phyloP scores from a whole-genome alignment of 2,113 vertebrate species.

The Puma concolor region DNA sequence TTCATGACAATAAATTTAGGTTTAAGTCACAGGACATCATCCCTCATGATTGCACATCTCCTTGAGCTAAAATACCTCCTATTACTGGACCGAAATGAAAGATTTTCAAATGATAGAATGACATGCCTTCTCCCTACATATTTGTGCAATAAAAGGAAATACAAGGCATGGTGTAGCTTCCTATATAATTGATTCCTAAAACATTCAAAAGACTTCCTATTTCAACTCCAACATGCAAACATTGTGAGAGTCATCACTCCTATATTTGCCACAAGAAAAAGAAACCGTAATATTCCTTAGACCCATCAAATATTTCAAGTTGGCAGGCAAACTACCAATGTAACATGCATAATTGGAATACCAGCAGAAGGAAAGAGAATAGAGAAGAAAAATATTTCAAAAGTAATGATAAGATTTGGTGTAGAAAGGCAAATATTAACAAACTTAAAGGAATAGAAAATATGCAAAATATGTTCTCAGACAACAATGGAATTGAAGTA shows the following conservation, averaged over 20 bases:
- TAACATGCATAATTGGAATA: neutral
- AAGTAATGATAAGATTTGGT: neutral
- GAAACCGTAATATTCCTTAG: neutral
- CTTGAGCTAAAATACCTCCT: neutral
- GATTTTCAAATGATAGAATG: neutral
- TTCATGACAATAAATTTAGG: neutral
- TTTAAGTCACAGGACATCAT: neutral
- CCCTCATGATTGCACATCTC: neutral
- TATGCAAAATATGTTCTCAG: neutral
- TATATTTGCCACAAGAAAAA: neutral
- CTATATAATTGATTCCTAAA: neutral
- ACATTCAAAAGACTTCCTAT: neutral
- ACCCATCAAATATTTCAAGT: neutral
- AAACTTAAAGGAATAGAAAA: neutral
- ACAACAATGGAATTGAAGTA: neutral
- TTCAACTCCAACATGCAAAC: neutral
- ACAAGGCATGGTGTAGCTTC: neutral
- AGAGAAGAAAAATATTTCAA: neutral
- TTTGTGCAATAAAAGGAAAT: neutral
- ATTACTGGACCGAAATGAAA: neutral
- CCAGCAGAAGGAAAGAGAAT: neutral
- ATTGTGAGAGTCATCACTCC: neutral
- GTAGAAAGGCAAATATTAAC: neutral
- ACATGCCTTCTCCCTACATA: neutral
- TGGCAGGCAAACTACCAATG: neutral